Conservation (phyloP, 1,140 invertebrate species). For the Euwallacea similis region DNA sequence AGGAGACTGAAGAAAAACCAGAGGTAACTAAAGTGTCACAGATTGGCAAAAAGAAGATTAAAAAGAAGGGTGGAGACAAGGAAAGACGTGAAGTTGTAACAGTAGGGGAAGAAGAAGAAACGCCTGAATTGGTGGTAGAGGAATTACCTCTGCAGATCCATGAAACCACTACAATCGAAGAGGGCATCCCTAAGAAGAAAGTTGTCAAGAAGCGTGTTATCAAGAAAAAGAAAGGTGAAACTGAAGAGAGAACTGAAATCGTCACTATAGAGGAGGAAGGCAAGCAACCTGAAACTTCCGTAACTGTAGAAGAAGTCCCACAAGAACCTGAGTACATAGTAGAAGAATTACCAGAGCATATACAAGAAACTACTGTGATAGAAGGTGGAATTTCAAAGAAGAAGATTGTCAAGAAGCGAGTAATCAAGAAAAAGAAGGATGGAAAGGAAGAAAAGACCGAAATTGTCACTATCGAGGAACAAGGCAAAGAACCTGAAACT, state of each 20-base stretch:
- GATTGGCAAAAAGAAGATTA: constrained; percentile 17
- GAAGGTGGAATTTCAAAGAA: constrained; percentile 52
- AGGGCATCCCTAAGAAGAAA: no score
- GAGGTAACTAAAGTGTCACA: constrained; percentile 43
- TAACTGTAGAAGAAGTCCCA: constrained; percentile 52
- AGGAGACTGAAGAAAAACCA: constrained; percentile 43
- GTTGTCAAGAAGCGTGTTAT: no score
- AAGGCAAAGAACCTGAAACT: constrained; percentile 52
- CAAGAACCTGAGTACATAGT: constrained; percentile 19
- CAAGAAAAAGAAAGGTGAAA: no score
- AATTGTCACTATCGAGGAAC: constrained; percentile 51
- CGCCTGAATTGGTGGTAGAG: constrained; percentile 26
- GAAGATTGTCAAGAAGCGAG: constrained; percentile 49
- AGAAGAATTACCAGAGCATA: constrained; percentile 46
- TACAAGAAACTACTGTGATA: constrained; percentile 46
- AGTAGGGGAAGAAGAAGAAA: constrained; percentile 15
- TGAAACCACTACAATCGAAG: no score
- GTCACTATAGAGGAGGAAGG: constrained; percentile 44
- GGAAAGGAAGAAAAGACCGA: constrained; percentile 45
- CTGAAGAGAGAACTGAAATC: no score
- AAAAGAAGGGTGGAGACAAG: constrained; percentile 43
- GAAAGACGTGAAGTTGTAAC: constrained; percentile 43
- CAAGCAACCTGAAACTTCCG: constrained; percentile 45
- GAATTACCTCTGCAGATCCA: no score
- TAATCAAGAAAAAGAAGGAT: constrained; percentile 47